Conservation (phyloP, 2,797 vertebrate genomes). For the Semaprochilodus insignis region DNA sequence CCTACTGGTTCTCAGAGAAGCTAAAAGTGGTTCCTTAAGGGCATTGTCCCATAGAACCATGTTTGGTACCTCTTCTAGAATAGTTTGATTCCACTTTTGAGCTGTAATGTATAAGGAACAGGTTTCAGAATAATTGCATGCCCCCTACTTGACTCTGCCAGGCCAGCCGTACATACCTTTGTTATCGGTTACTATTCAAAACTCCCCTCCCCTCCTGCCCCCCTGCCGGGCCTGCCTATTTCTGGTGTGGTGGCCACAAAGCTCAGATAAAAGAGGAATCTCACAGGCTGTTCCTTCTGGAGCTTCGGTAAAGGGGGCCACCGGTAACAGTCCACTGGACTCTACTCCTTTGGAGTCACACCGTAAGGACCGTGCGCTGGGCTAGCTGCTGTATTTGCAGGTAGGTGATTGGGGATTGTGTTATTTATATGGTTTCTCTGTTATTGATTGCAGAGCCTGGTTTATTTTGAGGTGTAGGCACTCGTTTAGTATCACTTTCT, state of each 20-base stretch:
- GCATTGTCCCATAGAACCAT: no score
- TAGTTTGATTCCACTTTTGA: background rate
- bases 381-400: background rate
- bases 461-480: background rate
- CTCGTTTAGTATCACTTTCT: background rate
- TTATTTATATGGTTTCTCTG: no score
- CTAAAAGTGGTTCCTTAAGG: no score
- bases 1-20: no score
- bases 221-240: constrained; percentile 61
- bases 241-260: constrained; percentile 58
- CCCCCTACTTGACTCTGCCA: constrained; percentile 34
- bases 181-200: constrained; percentile 64
- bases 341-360: background rate
- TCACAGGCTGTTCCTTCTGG: constrained; percentile 38
- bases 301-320: background rate
- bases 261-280: constrained; percentile 62
- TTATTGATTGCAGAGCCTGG: background rate
- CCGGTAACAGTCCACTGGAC: background rate
- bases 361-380: background rate
- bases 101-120: no score
- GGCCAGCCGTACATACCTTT: constrained; percentile 53
- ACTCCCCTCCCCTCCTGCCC: constrained; percentile 24
- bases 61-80: no score
- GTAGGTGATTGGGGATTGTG: background rate
- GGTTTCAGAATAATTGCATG: constrained; percentile 21